Percentiles rank a stretch among this genome's conserved stretches.
phyloP scores from a whole-genome alignment of 2,888 invertebrate species.

The Xanthia icteritia region DNA sequence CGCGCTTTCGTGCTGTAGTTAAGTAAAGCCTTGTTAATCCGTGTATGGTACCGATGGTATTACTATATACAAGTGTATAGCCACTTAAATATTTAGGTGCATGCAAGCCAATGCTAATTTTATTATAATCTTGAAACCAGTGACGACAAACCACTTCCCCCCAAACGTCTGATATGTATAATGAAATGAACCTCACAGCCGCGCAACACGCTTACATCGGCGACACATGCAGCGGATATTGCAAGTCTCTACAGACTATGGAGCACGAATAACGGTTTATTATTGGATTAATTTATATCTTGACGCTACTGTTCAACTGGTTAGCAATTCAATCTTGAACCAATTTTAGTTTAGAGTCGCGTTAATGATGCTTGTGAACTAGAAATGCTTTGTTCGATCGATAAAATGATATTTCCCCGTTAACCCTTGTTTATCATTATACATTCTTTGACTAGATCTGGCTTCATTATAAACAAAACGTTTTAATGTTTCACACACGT shows the following conservation, averaged over 20 bases:
- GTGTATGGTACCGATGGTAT: background rate
- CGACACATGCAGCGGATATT: conserved; percentile 1
- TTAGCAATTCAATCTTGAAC: background rate
- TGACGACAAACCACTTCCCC: background rate
- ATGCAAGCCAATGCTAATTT: no score
- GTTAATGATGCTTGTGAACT: background rate
- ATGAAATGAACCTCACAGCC: background rate
- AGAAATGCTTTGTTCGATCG: background rate
- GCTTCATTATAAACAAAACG: background rate
- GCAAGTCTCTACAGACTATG: no score
- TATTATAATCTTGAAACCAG: background rate
- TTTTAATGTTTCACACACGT: no score
- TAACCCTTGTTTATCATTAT: background rate
- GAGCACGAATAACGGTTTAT: no score
- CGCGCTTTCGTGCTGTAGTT: background rate
- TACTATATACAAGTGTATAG: no score
- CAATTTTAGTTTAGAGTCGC: no score
- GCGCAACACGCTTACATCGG: background rate
- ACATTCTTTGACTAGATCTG: background rate
- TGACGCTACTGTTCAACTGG: no score
- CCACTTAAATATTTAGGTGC: background rate
- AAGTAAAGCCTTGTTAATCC: background rate
- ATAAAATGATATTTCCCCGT: background rate
- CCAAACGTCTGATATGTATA: background rate
- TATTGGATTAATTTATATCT: background rate